These are phyloP conservation scores for Hirundichthys speculiger DNA, from an alignment of 2,113 vertebrate species.

Conservation along the genomic window DNA sequence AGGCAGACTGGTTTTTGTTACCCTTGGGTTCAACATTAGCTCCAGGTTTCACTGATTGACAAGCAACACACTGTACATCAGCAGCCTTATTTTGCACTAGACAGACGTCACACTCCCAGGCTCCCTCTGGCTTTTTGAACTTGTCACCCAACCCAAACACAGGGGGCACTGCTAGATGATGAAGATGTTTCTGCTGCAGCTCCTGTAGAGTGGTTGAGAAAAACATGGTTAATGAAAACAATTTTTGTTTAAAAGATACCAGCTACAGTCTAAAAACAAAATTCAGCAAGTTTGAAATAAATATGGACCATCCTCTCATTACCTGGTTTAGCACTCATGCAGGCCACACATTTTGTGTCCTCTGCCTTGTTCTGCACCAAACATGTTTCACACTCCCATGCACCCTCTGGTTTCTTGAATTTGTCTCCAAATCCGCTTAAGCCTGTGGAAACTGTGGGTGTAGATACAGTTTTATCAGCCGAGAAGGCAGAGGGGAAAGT, in stretches of 20 bases:
- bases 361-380: constrained; percentile 89
- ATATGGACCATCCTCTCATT: constrained; percentile 2
- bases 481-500: constrained; percentile 80
- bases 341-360: constrained; percentile 89
- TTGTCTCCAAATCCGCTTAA: constrained; percentile 88
- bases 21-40: constrained; percentile 87
- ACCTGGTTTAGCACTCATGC: constrained; percentile 89
- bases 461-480: constrained; percentile 74
- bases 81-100: constrained; percentile 88
- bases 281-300: not conserved
- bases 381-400: constrained; percentile 92
- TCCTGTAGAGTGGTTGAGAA: constrained; percentile 22
- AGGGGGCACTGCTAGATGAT: constrained; percentile 74
- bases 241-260: too few species aligned
- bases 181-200: constrained; percentile 39
- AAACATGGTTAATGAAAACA: not conserved
- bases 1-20: constrained; percentile 58
- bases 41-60: constrained; percentile 88
- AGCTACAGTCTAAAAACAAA: not conserved
- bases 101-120: constrained; percentile 93
- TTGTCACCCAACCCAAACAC: constrained; percentile 87
- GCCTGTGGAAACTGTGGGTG: constrained; percentile 46
- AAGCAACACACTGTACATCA: constrained; percentile 88
- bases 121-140: constrained; percentile 90
- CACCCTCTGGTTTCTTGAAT: constrained; percentile 90